phyloP scores from a whole-genome alignment of 1,140 invertebrate genomes.

The Tyrophagus putrescentiae region DNA sequence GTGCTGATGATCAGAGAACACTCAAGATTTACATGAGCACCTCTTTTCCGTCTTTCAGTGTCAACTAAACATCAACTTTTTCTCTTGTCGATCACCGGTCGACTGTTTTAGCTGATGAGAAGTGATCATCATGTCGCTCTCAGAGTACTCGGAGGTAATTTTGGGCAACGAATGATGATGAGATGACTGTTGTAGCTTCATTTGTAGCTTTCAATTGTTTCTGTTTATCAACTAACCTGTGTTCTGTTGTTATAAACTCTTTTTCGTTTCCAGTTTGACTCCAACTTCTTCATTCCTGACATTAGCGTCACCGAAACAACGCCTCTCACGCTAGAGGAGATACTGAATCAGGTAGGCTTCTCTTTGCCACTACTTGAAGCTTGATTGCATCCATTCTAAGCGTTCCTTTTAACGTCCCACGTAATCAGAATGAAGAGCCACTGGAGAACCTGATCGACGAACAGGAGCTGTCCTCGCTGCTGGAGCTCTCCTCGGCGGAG shows the following conservation, averaged over 20 bases:
- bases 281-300: background rate
- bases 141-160: conserved; percentile 8
- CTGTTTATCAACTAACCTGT: too few relatives aligned
- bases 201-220: too few relatives aligned
- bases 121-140: background rate
- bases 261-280: conserved; percentile 5
- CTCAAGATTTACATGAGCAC: too few relatives aligned
- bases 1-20: too few relatives aligned
- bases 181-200: background rate
- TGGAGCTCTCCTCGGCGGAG: too few relatives aligned
- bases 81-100: too few relatives aligned
- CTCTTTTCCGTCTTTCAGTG: too few relatives aligned
- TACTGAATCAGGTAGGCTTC: background rate
- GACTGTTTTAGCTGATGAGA: too few relatives aligned
- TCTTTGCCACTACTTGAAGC: background rate
- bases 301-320: too few relatives aligned
- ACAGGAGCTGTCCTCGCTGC: background rate
- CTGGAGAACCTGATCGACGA: background rate
- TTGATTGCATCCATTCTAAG: too few relatives aligned
- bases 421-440: background rate
- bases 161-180: background rate
- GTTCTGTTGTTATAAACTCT: too few relatives aligned
- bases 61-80: too few relatives aligned
- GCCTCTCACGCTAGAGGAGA: conserved; percentile 5
- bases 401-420: background rate